phyloP scores from a whole-genome alignment of 2,888 invertebrate species.

The Dynastes grantii region DNA sequence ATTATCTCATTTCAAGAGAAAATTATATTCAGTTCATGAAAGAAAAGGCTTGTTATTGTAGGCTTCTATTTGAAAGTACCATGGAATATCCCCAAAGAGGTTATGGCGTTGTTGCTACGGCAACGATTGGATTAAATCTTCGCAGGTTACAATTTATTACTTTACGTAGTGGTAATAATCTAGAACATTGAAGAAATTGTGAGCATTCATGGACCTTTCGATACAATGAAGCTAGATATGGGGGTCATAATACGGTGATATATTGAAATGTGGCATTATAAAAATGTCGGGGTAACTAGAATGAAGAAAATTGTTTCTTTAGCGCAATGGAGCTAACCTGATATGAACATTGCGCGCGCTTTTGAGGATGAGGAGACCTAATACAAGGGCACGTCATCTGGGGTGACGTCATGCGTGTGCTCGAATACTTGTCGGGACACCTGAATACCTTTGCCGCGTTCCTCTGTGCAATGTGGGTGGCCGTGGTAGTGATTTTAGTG shows the following conservation, averaged over 20 bases:
- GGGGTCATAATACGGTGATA: conserved; percentile 32
- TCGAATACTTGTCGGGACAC: conserved; percentile 63
- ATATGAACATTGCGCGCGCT: conserved; percentile 8
- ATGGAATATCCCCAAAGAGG: conserved; percentile 19
- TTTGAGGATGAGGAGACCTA: conserved; percentile 40
- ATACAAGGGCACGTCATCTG: conserved; percentile 58
- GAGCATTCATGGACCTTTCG: conserved; percentile 7
- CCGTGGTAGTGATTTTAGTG: conserved; percentile 75
- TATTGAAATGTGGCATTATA: conserved; percentile 17
- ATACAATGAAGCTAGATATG: neutral
- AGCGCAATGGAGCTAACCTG: conserved; percentile 30
- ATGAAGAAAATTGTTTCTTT: conserved; percentile 2
- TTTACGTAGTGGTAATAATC: conserved; percentile 10
- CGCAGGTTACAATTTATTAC: conserved; percentile 21
- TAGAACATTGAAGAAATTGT: conserved; percentile 4
- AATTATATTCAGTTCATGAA: conserved; percentile 15
- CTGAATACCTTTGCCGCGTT: conserved; percentile 65
- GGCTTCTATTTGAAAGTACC: conserved; percentile 9
- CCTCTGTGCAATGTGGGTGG: conserved; percentile 70
- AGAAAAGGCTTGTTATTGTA: conserved; percentile 7
- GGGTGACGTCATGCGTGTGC: conserved; percentile 69
- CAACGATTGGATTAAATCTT: conserved; percentile 12
- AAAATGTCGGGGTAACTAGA: neutral
- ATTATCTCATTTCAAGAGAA: conserved; percentile 5
- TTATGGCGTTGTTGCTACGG: neutral